phyloP scores from a whole-genome alignment of 2,113 vertebrate genomes.

The Brachyistius frenatus region DNA sequence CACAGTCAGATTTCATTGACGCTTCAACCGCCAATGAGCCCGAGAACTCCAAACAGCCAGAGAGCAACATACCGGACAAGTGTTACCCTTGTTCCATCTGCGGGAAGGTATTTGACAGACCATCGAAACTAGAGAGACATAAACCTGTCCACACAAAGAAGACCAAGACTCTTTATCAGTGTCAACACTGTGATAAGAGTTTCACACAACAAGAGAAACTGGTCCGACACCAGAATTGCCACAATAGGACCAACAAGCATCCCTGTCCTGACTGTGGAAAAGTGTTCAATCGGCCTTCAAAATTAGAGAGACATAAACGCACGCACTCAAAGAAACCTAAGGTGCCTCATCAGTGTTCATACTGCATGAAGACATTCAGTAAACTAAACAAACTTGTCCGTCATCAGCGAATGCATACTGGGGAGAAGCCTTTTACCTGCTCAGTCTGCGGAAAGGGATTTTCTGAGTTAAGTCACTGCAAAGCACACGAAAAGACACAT shows the following conservation, averaged over 20 bases:
- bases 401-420: slow-evolving; percentile 76
- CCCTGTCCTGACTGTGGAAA: slow-evolving; percentile 76
- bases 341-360: slow-evolving; percentile 71
- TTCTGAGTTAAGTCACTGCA: slow-evolving; percentile 74
- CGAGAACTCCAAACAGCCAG: background rate
- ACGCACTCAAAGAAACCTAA: slow-evolving; percentile 70
- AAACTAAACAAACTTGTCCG: slow-evolving; percentile 75
- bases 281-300: slow-evolving; percentile 76
- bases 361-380: slow-evolving; percentile 64
- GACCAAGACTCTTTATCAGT: slow-evolving; percentile 54
- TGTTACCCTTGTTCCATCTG: slow-evolving; percentile 64
- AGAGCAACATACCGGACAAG: slow-evolving; percentile 38
- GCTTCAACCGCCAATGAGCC: slow-evolving; percentile 7
- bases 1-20: slow-evolving; percentile 54
- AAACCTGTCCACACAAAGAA: slow-evolving; percentile 52
- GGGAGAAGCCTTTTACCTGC: slow-evolving; percentile 78
- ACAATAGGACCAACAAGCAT: slow-evolving; percentile 72
- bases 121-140: slow-evolving; percentile 70
- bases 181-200: slow-evolving; percentile 68
- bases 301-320: slow-evolving; percentile 64
- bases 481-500: slow-evolving; percentile 72
- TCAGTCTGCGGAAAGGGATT: slow-evolving; percentile 73
- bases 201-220: slow-evolving; percentile 71
- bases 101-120: slow-evolving; percentile 71
- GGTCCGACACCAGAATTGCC: slow-evolving; percentile 64